Evolutionary conservation across 2,888 invertebrate genomes (phyloP).

Genomic region (Bombylius discolor): DNA sequence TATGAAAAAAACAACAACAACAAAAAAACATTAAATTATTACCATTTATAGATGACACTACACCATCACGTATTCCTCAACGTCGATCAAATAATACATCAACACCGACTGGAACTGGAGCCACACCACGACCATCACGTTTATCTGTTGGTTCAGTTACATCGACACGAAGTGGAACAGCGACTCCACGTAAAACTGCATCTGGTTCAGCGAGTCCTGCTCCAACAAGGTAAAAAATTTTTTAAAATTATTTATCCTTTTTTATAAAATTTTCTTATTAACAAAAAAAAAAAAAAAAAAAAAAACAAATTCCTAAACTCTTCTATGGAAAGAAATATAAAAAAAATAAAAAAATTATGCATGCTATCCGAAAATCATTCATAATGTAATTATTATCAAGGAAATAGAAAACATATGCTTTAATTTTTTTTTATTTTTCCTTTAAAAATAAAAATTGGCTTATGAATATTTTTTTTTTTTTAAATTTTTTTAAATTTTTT

Average conservation of each 20-base stretch:
- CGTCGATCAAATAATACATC: conserved; percentile 51
- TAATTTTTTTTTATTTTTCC: not conserved
- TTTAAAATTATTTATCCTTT: not conserved
- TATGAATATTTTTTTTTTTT: too few relatives aligned
- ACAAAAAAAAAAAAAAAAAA: not conserved
- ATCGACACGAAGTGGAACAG: conserved; percentile 45
- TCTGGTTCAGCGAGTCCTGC: conserved; percentile 67
- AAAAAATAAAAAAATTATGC: too few relatives aligned
- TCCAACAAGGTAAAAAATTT: conserved; percentile 50
- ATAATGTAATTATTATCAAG: not conserved
- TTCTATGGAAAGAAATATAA: not conserved
- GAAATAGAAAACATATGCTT: not conserved
- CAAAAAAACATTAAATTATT: too few relatives aligned
- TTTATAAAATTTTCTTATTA: too few relatives aligned
- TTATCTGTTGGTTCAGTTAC: conserved; percentile 46
- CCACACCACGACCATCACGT: conserved; percentile 41
- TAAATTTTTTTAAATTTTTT: too few relatives aligned
- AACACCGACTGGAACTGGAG: conserved; percentile 41
- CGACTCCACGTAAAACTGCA: conserved; percentile 52
- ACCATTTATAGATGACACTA: conserved; percentile 45
- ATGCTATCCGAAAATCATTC: too few relatives aligned
- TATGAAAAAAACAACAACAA: too few relatives aligned
- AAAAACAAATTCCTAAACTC: not conserved
- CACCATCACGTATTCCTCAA: conserved; percentile 71
- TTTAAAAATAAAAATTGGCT: not conserved